Evolutionary conservation across 2,797 vertebrate genomes (phyloP), one percentile per base, ranked within the genome.

Genomic region (Catharus ustulatus): DNA sequence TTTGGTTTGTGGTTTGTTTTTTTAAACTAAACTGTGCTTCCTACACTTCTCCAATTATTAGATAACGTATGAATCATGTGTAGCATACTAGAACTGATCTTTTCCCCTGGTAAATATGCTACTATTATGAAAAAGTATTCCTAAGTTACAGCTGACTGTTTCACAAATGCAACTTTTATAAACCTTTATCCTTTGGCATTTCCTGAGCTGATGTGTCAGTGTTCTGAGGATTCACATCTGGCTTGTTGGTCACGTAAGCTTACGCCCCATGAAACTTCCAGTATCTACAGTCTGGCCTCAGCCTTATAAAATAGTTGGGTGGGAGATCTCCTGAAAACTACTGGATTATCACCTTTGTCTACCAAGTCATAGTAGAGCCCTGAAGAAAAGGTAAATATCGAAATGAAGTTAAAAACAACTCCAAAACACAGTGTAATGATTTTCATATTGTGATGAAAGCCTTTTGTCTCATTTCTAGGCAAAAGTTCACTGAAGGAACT

Each of bases 141-240:
- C 59, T 22, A 89, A 66, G 32, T 93, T 95, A 78, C 79, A 96
- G 82, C 76, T 95, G 82, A 92, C 76, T 66, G 78, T 91, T 97
- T 95, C 87, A 87, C 63, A 96, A 96, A 96, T 54, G 74, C 52
- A 90, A 91, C 73, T 94, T 96, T 90, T 96, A 88, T 96, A 94
- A 96, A 96, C 59, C 94, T 96, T 94, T 91, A 93, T 96, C 94
- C 94, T 96, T 85, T 95, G 96, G 94, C 82, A 97, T 96, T 97
- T 97, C 95, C 94, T 95, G 95, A 96, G 83, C 59, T 86, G 89
- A 95, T 97, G 94, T 97, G 94, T 96, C 94, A 96, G 91, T 79
- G 94, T 93, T 96, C 91, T 97, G 95, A 97, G 89, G 94, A 96
- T 59, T 97, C 89, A 82, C 96, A 97, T 96, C 96, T 97, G 96